Base-by-base conservation (phyloP, 2,888 invertebrate species). In the Oscheius onirici region DNA sequence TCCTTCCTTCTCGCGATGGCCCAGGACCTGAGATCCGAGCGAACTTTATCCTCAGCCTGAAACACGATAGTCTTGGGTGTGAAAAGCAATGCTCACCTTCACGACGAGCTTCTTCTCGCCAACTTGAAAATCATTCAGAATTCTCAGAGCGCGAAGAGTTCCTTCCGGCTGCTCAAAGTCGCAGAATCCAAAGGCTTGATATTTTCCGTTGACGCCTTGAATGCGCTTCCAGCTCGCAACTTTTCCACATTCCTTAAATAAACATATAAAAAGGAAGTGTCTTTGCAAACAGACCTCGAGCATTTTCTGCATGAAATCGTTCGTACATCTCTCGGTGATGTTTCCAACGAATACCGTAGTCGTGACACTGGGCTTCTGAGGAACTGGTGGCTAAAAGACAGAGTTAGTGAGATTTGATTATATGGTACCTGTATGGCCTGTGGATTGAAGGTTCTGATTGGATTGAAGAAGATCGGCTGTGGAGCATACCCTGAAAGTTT, bases 301-400 rank as follows among this genome's bases (percentile, higher is more conserved):
- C 87, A 99, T 92, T 83, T 94, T 93, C 81, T 95, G 92, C 46
- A 99, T 93, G 93, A 99, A 94, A 11, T 93, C 92, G 89, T 99
- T 97, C 0, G 96, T 95, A 49, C 95, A 96, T 83, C 93, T 92
- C 83, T 95, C 94, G 86, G 95, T 93, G 71, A 99, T 96, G 89
- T 96, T 97, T 57, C 97, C 97, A 60, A 97, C 94, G 90, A 97
- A 97, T 2, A 97, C 96, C 0, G 97, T 97, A 43, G 97, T 95
- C 20, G 26, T 41, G 3, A 54, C 54, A 43, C 28, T 55, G 6
- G 63, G n/a, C n/a, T 65, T 65, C 20, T 26, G 17, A 15, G 55
- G 63, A 13, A 52, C 26, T 20, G 54, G 15, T 26, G 70, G 46
- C 65, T 71, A 34, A 44, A 55, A 66, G 20, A 13, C 13, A 17